Evolutionary conservation across 2,113 vertebrate genomes (phyloP).

Genomic region (Hymenochirus boettgeri): DNA sequence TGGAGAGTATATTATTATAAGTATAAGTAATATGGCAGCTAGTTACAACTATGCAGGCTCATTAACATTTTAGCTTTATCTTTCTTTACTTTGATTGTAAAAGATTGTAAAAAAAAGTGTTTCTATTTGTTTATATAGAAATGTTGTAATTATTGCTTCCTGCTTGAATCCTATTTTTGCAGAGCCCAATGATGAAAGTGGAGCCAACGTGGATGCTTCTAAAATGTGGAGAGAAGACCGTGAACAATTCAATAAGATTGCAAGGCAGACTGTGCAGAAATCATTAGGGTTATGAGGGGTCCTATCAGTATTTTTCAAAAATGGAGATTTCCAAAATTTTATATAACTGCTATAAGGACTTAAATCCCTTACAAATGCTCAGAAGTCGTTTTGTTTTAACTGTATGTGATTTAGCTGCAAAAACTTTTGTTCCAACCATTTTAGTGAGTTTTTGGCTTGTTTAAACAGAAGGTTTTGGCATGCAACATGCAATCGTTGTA

Average conservation of each 20-base stretch:
- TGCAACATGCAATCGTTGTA: background rate
- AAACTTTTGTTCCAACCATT: too few relatives aligned
- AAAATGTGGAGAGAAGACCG: slow-evolving; percentile 97
- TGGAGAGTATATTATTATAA: too few relatives aligned
- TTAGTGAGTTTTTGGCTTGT: too few relatives aligned
- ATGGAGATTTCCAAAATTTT: background rate
- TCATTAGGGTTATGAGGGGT: slow-evolving; percentile 77
- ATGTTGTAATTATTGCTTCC: too few relatives aligned
- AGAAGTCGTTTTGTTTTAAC: background rate
- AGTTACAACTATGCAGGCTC: too few relatives aligned
- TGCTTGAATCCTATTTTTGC: slow-evolving; percentile 33
- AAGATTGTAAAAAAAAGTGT: too few relatives aligned
- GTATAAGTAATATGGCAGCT: too few relatives aligned
- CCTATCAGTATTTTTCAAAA: slow-evolving; percentile 11
- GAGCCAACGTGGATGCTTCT: slow-evolving; percentile 91
- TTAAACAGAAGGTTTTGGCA: background rate
- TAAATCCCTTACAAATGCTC: background rate
- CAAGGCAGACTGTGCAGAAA: slow-evolving; percentile 89
- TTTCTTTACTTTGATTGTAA: too few relatives aligned
- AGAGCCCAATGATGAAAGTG: slow-evolving; percentile 96
- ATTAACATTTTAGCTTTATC: too few relatives aligned
- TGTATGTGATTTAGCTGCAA: background rate
- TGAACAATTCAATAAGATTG: slow-evolving; percentile 85
- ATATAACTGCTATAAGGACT: slow-evolving; percentile 14
- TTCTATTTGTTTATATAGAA: too few relatives aligned